These are phyloP conservation scores for Spatulosminthurus flaviceps DNA, from an alignment of 2,888 invertebrate genomes.

Conservation along the genomic window DNA sequence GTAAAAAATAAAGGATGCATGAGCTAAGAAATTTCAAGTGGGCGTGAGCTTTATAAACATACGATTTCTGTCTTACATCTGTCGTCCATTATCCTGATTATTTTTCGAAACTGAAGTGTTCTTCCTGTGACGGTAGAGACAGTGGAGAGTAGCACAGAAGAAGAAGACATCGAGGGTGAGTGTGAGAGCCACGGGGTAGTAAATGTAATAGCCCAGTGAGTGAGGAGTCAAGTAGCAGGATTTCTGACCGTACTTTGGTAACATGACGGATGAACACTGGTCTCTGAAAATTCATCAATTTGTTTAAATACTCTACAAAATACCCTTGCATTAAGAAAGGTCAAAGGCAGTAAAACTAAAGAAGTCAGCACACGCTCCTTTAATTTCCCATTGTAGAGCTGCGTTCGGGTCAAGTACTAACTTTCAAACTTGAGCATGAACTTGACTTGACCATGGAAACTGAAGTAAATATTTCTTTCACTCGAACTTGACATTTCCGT, in stretches of 20 bases:
- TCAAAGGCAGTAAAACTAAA: too few species aligned
- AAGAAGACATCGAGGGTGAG: constrained; percentile 31
- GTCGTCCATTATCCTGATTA: constrained; percentile 2
- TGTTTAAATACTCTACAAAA: too few species aligned
- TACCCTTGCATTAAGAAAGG: too few species aligned
- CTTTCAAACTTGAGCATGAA: background rate
- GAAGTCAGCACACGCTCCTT: too few species aligned
- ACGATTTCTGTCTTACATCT: constrained; percentile 11
- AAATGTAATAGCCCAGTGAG: constrained; percentile 33
- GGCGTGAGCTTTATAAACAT: too few species aligned
- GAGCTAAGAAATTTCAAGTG: too few species aligned
- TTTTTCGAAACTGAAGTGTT: constrained; percentile 30
- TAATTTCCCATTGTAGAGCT: too few species aligned
- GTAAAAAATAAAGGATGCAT: too few species aligned
- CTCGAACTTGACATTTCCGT: background rate
- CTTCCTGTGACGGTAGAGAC: constrained; percentile 37
- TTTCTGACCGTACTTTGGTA: constrained; percentile 30
- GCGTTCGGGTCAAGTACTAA: background rate
- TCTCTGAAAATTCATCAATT: background rate
- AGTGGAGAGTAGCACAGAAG: constrained; percentile 35
- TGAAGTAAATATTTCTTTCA: background rate
- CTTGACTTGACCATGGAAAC: background rate
- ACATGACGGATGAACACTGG: background rate
- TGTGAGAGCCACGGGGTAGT: constrained; percentile 31
- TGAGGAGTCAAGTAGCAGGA: constrained; percentile 18